Base-by-base conservation (phyloP, 2,797 vertebrate species). In the Podarcis lilfordi region DNA sequence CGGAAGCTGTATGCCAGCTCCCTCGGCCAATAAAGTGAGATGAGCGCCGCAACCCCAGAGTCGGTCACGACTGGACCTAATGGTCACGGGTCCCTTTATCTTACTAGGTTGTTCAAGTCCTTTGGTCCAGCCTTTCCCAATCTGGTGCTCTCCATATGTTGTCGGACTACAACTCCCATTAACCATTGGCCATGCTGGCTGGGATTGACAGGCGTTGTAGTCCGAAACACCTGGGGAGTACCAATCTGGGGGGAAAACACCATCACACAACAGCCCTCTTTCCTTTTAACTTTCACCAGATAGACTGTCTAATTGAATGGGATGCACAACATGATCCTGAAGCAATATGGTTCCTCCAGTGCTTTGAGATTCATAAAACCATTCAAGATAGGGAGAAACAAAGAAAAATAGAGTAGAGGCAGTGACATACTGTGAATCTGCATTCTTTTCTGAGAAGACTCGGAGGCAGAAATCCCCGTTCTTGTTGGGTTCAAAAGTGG, bases 371-470 rank as follows among this genome's bases (percentile, higher is more conserved):
- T 25, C 19, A 77, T 27, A 21, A 11, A 59, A 37, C 37, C 35
- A 13, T 45, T 27, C 8, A 1, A 59, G 37, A 25, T 8, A 23
- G 8, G 27, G 61, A 35, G 69, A 35, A n/a, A 61, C 11, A 32
- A 72, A 27, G 43, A 71, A 45, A 40, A 23, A 15, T 9, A 11
- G 17, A 25, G 11, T 15, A 40, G 66, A 86, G 43, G 32, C 59
- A 13, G 15, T 4, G 25, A 96, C 97, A 0, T 93, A 98, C 98
- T 96, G 95, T 86, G 98, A 97, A 75, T 98, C 95, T 0, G 97
- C 97, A 2, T 97, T 97, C 89, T 98, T 98, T 91, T 98, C 98
- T 0, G 98, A 97, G 92, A 98, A 98, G 72, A 98, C 95, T 0
- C 98, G 95, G 21, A 98, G 94, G 4, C 97, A 98, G 96, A 98